Evolutionary conservation across 2,888 invertebrate genomes (phyloP).

Genomic region (Coenonympha arcania): DNA sequence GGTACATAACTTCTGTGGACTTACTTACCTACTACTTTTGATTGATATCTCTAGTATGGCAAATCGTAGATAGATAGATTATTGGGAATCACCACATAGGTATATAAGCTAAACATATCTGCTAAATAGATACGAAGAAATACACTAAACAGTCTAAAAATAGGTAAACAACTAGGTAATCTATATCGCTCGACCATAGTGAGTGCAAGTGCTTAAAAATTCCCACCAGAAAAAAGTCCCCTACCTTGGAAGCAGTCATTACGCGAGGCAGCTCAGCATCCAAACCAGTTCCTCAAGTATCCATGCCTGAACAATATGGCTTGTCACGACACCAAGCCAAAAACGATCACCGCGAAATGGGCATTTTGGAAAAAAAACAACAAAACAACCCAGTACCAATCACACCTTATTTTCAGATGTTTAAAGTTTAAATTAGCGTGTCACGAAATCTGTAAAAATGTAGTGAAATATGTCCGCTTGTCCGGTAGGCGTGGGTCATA

Average conservation of each 20-base stretch:
- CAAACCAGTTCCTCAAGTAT: slow-evolving; percentile 67
- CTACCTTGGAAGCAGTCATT: slow-evolving; percentile 38
- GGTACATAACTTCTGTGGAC: too few species aligned
- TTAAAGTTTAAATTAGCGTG: slow-evolving; percentile 42
- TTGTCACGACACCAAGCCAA: slow-evolving; percentile 64
- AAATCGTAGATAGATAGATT: too few species aligned
- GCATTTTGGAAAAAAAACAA: slow-evolving; percentile 37
- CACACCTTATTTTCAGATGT: not conserved
- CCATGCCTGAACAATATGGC: slow-evolving; percentile 69
- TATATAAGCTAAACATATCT: too few species aligned
- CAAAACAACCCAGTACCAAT: slow-evolving; percentile 3
- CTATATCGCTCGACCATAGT: too few species aligned
- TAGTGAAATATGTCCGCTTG: slow-evolving; percentile 67
- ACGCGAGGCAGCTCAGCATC: slow-evolving; percentile 53
- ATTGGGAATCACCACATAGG: too few species aligned
- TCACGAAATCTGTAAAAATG: slow-evolving; percentile 36
- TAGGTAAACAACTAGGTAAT: too few species aligned
- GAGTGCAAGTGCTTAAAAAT: not conserved
- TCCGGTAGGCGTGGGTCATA: slow-evolving; percentile 71
- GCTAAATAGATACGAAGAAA: too few species aligned
- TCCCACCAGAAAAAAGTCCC: slow-evolving; percentile 8
- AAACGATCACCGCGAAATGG: slow-evolving; percentile 54
- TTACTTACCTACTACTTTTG: too few species aligned
- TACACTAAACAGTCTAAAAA: too few species aligned
- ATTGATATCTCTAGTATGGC: too few species aligned